Percentiles rank a stretch among this genome's conserved stretches.
Conservation (phyloP, 2,113 vertebrate genomes). For the Mobula hypostoma region DNA sequence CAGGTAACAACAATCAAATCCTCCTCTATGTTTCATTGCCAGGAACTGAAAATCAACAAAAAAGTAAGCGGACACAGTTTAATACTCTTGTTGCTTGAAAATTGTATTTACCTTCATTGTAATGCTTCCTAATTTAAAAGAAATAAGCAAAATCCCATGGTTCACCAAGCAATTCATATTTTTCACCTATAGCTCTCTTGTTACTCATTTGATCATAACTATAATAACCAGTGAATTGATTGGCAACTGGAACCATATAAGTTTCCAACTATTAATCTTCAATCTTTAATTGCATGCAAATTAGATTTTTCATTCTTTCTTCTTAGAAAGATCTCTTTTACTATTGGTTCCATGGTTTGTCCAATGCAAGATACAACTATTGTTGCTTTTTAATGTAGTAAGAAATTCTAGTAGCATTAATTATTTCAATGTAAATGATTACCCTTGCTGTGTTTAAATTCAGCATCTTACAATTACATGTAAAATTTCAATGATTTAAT, state of each 20-base stretch:
- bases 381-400: slow-evolving; percentile 3
- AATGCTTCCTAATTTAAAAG: neutral
- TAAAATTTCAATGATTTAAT: neutral
- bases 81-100: neutral
- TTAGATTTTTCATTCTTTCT: neutral
- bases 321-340: neutral
- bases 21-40: neutral
- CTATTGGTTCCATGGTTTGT: neutral
- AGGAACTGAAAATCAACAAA: neutral
- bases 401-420: neutral
- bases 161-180: neutral
- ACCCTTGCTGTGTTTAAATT: neutral
- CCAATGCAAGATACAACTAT: neutral
- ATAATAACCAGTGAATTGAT: neutral
- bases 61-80: neutral
- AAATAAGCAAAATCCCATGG: neutral
- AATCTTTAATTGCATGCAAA: neutral
- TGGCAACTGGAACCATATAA: neutral
- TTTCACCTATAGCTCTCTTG: neutral
- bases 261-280: neutral
- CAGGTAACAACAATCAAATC: neutral
- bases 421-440: neutral
- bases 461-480: neutral
- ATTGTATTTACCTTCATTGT: neutral
- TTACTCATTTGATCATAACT: neutral